Conservation (phyloP, 37 sponge, comb jelly and placozoan species). For the Aplysina aerophoba region DNA sequence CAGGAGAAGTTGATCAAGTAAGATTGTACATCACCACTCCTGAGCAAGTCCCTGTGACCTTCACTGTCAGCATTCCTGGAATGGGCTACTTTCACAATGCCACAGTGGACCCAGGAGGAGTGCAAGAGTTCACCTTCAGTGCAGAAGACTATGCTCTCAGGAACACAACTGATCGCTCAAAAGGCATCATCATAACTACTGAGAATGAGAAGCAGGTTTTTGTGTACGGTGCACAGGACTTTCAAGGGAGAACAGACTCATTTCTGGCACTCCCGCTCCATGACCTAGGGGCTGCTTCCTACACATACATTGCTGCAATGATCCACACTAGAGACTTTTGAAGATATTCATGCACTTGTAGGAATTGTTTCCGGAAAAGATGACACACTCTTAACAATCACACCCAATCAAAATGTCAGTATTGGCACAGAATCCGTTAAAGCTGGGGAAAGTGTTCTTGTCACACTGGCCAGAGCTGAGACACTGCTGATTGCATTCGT, state of each 20-base stretch:
- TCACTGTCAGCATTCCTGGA: not conserved
- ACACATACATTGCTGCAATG: conserved; percentile 27
- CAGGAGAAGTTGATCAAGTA: too few species aligned
- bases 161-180: too few species aligned
- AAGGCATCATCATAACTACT: too few species aligned
- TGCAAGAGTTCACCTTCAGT: not conserved
- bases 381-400: too few species aligned
- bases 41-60: not conserved
- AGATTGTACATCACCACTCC: not conserved
- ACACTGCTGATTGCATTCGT: not conserved
- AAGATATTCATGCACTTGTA: conserved; percentile 28
- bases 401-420: too few species aligned
- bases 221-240: conserved; percentile 45
- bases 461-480: not conserved
- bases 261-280: conserved; percentile 57
- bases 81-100: not conserved
- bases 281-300: conserved; percentile 4
- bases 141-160: too few species aligned
- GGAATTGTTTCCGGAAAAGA: not conserved
- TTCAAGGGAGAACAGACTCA: conserved; percentile 30
- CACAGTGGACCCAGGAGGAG: conserved; percentile 2
- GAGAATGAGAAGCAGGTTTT: not conserved
- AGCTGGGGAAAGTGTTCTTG: not conserved
- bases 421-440: too few species aligned
- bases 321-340: not conserved